Evolutionary conservation across 2,888 invertebrate species (phyloP).

Genomic region (Selenia dentaria): DNA sequence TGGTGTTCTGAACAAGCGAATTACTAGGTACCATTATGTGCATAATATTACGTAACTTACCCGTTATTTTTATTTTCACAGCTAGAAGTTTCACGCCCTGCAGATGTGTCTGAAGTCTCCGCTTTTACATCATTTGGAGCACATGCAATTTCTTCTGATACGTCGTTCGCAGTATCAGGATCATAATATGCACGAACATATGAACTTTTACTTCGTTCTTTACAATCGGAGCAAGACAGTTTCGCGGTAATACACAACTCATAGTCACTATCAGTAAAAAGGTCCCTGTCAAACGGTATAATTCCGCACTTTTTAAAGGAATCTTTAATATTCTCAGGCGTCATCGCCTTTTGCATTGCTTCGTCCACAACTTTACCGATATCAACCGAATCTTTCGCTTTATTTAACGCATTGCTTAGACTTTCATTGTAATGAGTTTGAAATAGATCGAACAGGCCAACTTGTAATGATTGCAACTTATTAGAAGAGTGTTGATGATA

Average conservation of each 20-base stretch:
- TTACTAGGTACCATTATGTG: too few relatives aligned
- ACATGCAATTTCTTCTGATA: background rate
- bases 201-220: too few relatives aligned
- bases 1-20: too few relatives aligned
- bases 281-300: constrained; percentile 15
- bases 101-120: background rate
- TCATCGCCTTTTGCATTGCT: constrained; percentile 5
- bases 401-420: background rate
- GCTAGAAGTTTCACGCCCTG: too few relatives aligned
- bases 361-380: background rate
- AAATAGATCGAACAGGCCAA: constrained; percentile 1
- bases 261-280: constrained; percentile 9
- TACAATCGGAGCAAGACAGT: constrained; percentile 7
- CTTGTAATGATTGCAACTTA: constrained; percentile 6
- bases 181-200: too few relatives aligned
- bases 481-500: constrained; percentile 3
- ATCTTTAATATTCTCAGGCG: constrained; percentile 2
- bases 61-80: too few relatives aligned
- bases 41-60: too few relatives aligned
- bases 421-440: background rate
- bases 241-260: background rate
- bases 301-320: constrained; percentile 15
- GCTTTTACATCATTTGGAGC: background rate
- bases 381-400: background rate
- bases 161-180: background rate